phyloP scores from a whole-genome alignment of 2,888 invertebrate genomes.

The Apamea sordens region DNA sequence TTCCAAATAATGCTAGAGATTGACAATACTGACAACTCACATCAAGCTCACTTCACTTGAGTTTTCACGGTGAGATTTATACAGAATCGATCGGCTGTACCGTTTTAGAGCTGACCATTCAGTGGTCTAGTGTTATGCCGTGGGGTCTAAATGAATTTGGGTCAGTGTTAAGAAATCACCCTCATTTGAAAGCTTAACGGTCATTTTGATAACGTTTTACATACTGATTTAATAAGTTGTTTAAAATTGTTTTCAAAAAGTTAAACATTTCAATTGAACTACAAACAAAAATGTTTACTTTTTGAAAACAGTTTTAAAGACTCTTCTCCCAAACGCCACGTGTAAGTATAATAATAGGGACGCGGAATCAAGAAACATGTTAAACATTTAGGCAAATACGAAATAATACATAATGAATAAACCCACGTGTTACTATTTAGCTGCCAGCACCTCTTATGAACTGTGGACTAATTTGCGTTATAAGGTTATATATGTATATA shows the following conservation, averaged over 20 bases:
- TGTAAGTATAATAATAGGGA: neutral
- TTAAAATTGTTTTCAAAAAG: neutral
- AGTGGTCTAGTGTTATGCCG: neutral
- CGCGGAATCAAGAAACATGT: neutral
- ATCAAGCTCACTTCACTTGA: too few species aligned
- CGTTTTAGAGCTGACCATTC: neutral
- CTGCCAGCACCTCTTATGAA: neutral
- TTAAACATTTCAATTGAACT: too few species aligned
- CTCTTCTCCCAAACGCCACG: neutral
- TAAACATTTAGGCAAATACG: neutral
- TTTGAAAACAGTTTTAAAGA: neutral
- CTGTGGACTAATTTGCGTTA: too few species aligned
- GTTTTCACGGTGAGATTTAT: too few species aligned
- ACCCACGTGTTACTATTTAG: neutral
- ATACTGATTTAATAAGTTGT: neutral
- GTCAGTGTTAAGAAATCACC: constrained; percentile 4
- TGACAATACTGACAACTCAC: too few species aligned
- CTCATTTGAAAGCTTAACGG: neutral
- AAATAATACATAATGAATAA: neutral
- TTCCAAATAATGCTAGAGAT: too few species aligned
- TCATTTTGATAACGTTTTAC: neutral
- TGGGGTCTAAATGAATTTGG: neutral
- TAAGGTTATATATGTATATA: too few species aligned
- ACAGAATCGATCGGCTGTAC: too few species aligned
- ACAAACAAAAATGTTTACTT: neutral